These are phyloP conservation scores for Ptiloglossa arizonensis DNA, from an alignment of 1,140 invertebrate genomes.

Conservation along the genomic window DNA sequence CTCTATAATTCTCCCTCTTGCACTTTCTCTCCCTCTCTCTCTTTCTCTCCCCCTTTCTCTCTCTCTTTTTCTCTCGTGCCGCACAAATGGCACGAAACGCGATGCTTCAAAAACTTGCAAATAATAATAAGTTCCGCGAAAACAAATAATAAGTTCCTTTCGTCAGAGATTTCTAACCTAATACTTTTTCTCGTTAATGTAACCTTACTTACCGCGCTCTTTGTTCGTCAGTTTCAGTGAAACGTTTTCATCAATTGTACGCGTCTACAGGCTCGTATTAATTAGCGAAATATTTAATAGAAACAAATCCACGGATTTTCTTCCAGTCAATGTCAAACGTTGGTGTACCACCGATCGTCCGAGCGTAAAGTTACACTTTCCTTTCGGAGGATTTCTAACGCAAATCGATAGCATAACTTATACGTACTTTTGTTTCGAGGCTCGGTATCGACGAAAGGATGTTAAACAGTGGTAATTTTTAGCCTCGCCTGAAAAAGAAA, in stretches of 20 bases:
- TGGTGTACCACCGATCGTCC: conserved; percentile 28
- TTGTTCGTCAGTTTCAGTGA: conserved; percentile 16
- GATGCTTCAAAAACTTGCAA: conserved; percentile 52
- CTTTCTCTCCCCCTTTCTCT: neutral
- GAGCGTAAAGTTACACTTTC: neutral
- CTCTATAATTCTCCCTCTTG: neutral
- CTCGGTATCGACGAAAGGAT: too few species aligned
- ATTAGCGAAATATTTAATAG: conserved; percentile 52
- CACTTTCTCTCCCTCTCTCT: conserved; percentile 4
- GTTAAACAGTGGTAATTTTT: too few species aligned
- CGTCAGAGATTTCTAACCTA: conserved; percentile 41
- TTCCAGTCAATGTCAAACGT: conserved; percentile 3
- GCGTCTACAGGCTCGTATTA: conserved; percentile 30
- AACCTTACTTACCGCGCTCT: conserved; percentile 41
- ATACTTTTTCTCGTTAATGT: conserved; percentile 60
- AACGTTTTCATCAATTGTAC: conserved; percentile 43
- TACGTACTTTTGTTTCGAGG: too few species aligned
- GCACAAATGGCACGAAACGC: conserved; percentile 62
- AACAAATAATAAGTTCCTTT: conserved; percentile 55
- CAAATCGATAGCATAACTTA: neutral
- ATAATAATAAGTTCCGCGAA: conserved; percentile 58
- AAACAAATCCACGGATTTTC: conserved; percentile 40
- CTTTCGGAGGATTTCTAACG: neutral
- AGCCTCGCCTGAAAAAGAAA: too few species aligned
- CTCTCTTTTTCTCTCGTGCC: conserved; percentile 12